Evolutionary conservation across 2,797 vertebrate species (phyloP).

Genomic region (Typhlichthys subterraneus): DNA sequence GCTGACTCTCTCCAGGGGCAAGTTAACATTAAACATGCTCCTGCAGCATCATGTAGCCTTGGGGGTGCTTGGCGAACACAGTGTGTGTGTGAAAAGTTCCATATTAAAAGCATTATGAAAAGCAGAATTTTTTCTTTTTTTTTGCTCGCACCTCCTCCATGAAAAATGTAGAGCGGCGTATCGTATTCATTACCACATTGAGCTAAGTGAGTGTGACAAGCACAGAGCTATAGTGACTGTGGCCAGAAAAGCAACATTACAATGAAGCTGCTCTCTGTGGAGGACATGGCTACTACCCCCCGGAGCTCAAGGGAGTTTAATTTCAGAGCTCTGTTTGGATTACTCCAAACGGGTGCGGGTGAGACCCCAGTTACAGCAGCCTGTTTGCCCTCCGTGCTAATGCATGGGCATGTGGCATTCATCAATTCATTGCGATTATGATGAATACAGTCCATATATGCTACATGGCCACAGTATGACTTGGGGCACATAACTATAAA

Average conservation of each 20-base stretch:
- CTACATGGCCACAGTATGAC: conserved; percentile 28
- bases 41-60: conserved; percentile 55
- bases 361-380: conserved; percentile 44
- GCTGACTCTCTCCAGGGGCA: conserved; percentile 57
- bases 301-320: conserved; percentile 56
- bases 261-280: conserved; percentile 61
- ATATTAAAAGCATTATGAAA: conserved; percentile 69
- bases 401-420: conserved; percentile 51
- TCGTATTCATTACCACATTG: conserved; percentile 77
- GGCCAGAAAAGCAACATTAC: conserved; percentile 63
- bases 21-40: conserved; percentile 64
- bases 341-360: conserved; percentile 61
- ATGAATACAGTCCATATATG: conserved; percentile 41
- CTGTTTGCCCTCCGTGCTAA: conserved; percentile 52
- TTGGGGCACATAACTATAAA: conserved; percentile 53
- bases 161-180: conserved; percentile 71
- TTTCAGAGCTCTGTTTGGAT: conserved; percentile 56
- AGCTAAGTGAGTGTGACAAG: conserved; percentile 79
- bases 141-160: conserved; percentile 63
- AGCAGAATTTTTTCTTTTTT: conserved; percentile 50
- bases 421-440: conserved; percentile 59
- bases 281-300: conserved; percentile 64
- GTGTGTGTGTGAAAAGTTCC: conserved; percentile 63
- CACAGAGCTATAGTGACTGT: conserved; percentile 58
- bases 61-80: conserved; percentile 27